Evolutionary conservation across 2,888 invertebrate species (phyloP).

Genomic region (Spilarctia lutea): DNA sequence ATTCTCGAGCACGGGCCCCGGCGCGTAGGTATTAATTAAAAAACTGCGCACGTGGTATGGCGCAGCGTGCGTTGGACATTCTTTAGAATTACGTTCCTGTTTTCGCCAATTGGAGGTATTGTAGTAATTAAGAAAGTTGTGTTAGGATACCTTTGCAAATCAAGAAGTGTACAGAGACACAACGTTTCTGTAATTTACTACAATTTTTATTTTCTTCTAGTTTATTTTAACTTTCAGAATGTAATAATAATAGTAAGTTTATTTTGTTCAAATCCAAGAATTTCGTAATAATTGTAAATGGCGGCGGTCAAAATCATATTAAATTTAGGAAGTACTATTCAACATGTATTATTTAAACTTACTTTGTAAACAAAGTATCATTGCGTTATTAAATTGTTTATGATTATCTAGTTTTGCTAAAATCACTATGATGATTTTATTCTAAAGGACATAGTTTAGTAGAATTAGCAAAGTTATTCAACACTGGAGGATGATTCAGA

Average conservation of each 20-base stretch:
- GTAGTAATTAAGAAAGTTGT: constrained; percentile 18
- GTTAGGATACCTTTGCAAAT: background rate
- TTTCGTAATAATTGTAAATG: too few relatives aligned
- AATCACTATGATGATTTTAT: too few relatives aligned
- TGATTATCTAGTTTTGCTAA: too few relatives aligned
- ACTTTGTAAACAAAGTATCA: too few relatives aligned
- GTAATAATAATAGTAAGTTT: too few relatives aligned
- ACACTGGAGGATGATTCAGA: too few relatives aligned
- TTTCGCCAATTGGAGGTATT: constrained; percentile 24
- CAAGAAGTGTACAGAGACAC: background rate
- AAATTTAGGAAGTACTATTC: too few relatives aligned
- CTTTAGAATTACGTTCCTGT: constrained; percentile 61
- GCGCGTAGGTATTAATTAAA: constrained; percentile 82
- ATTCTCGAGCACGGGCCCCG: constrained; percentile 65
- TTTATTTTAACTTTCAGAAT: background rate
- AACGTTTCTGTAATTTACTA: background rate
- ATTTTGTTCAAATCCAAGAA: background rate
- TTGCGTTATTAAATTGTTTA: too few relatives aligned
- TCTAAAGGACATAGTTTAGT: too few relatives aligned
- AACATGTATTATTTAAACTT: too few relatives aligned
- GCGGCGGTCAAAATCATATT: too few relatives aligned
- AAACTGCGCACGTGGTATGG: constrained; percentile 71
- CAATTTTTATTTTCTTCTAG: background rate
- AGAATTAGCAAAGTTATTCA: background rate
- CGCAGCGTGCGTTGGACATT: constrained; percentile 64